Base-by-base conservation (phyloP, 2,888 invertebrate species). In the Acronicta leporina region DNA sequence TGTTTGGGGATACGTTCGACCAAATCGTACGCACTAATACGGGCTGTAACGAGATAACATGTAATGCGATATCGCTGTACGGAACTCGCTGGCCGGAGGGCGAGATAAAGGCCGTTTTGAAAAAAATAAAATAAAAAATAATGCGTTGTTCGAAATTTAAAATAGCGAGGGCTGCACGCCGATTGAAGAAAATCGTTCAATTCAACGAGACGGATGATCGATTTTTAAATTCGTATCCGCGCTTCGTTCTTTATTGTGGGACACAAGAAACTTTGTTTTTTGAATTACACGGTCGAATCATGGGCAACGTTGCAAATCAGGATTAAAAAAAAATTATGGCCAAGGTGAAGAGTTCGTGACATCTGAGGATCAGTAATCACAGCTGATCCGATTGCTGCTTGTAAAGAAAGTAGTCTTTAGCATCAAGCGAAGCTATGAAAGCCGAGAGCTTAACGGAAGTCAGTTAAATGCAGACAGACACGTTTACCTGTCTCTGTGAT, bases 51-150 rank as follows among this genome's bases (percentile, higher is more conserved):
- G 87, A 92, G 89, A 91, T 91, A 91, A 89, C 87, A 81, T 85
- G 93, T 92, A 93, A 94, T 89, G 91, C 85, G 91, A 94, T 91
- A 90, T 85, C 86, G 84, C 87, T 84, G 89, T 89, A 91, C 89
- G 89, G 89, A 89, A 89, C 89, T 82, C 16, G 59, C 80, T 87
- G 88, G 89, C 88, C 87, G 87, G 88, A 87, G 87, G 90, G 88
- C 86, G 84, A 90, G 87, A 90, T 90, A 91, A 90, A 91, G 87
- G 85, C 87, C 83, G 85, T 85, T 89, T 87, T 83, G 83, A 91
- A 87, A 79, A 68, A 84, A 82, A 84, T 82, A 87, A 86, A 89
- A 84, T 75, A 72, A 84, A 87, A 87, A 83, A 84, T 81, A 85
- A 87, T 81, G 74, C 82, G 75, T 77, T 82, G 85, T 88, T 92